Percentiles rank a stretch among this genome's conserved stretches.
Conservation (phyloP, 2,888 invertebrate species). For the Thumatha senex region DNA sequence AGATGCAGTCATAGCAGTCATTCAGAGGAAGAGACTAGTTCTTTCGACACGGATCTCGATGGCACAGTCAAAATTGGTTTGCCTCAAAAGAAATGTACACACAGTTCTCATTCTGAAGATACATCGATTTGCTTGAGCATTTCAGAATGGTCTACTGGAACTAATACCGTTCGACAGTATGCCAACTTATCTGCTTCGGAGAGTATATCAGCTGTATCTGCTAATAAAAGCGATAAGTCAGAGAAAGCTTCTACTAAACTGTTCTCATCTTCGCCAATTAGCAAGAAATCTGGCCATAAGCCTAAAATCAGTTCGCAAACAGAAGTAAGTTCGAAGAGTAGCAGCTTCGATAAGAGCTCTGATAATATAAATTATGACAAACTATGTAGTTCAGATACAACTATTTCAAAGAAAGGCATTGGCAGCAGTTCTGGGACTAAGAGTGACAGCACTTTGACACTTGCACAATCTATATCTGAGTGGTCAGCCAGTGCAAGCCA, state of each 20-base stretch:
- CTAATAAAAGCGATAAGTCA: constrained; percentile 85
- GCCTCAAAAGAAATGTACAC: constrained; percentile 91
- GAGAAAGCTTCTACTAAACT: constrained; percentile 80
- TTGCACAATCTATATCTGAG: constrained; percentile 91
- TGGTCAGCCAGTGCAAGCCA: constrained; percentile 93
- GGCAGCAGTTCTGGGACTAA: constrained; percentile 88
- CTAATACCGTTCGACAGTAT: constrained; percentile 92
- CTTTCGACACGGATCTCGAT: constrained; percentile 90
- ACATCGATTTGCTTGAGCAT: constrained; percentile 93
- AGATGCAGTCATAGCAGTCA: constrained; percentile 88
- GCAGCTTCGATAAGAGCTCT: constrained; percentile 82
- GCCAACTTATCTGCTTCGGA: constrained; percentile 89
- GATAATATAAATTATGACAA: constrained; percentile 84
- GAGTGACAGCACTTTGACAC: constrained; percentile 89
- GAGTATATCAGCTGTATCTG: constrained; percentile 84
- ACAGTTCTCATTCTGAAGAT: constrained; percentile 93
- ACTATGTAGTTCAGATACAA: constrained; percentile 84
- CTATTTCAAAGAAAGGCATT: constrained; percentile 76
- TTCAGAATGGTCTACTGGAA: constrained; percentile 95
- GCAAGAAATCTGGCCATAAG: constrained; percentile 80
- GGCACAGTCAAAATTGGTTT: constrained; percentile 91
- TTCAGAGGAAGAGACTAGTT: constrained; percentile 89
- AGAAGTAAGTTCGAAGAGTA: constrained; percentile 84
- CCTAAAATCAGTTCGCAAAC: constrained; percentile 67
- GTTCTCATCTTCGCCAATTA: constrained; percentile 82